Percentiles rank a stretch among this genome's conserved stretches.
These are phyloP conservation scores for Musca domestica DNA, from an alignment of 1,140 invertebrate genomes.

Conservation along the genomic window DNA sequence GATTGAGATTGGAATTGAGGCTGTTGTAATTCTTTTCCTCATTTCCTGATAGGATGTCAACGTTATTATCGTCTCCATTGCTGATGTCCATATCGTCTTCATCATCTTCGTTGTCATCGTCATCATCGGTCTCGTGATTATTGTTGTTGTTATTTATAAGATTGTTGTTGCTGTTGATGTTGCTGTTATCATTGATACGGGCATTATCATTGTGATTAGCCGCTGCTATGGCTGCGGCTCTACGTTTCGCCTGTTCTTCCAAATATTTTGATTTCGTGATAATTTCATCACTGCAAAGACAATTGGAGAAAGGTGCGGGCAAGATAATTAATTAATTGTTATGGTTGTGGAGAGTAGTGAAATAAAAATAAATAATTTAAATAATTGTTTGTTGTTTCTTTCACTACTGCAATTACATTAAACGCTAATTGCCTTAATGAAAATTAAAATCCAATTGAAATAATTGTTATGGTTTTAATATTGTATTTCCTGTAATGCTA, in stretches of 20 bases:
- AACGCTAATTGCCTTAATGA: no score
- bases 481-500: neutral
- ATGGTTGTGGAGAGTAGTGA: no score
- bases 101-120: slow-evolving; percentile 35
- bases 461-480: no score
- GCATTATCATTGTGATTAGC: slow-evolving; percentile 33
- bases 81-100: slow-evolving; percentile 39
- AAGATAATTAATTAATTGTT: neutral
- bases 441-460: no score
- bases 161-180: slow-evolving; percentile 17
- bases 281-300: slow-evolving; percentile 61
- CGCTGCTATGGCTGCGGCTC: slow-evolving; percentile 37
- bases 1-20: slow-evolving; percentile 25
- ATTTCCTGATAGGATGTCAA: slow-evolving; percentile 39
- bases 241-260: slow-evolving; percentile 56
- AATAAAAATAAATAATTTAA: no score
- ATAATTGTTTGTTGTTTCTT: no score
- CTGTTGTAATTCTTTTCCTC: slow-evolving; percentile 28
- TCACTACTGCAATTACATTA: no score
- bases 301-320: neutral
- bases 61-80: slow-evolving; percentile 48
- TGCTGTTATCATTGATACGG: slow-evolving; percentile 10
- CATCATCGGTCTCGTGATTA: slow-evolving; percentile 44
- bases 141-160: slow-evolving; percentile 27
- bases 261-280: slow-evolving; percentile 65